phyloP scores from a whole-genome alignment of 2,113 vertebrate genomes.

The Peromyscus maniculatus region DNA sequence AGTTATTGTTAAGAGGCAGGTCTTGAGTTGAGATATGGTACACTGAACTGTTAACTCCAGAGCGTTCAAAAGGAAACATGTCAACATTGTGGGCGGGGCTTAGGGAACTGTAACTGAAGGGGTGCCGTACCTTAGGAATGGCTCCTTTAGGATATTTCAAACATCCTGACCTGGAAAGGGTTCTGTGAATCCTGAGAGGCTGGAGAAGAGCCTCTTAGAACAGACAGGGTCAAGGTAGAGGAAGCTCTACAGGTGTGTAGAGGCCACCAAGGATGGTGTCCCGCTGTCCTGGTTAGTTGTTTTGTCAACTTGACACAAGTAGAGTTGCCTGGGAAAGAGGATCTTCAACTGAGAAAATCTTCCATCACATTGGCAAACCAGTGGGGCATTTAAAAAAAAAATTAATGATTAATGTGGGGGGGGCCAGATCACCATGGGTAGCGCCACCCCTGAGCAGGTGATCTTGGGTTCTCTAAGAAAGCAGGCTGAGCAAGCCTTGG shows the following conservation, averaged over 20 bases:
- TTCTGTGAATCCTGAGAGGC: too few relatives aligned
- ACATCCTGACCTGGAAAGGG: background rate
- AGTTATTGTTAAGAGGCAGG: background rate
- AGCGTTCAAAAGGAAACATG: background rate
- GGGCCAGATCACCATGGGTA: background rate
- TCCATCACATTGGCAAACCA: too few relatives aligned
- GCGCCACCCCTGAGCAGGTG: background rate
- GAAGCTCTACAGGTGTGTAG: background rate
- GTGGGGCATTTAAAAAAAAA: background rate
- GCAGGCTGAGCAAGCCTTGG: background rate
- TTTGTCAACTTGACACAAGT: background rate
- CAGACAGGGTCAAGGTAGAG: rapidly evolving
- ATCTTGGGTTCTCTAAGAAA: background rate
- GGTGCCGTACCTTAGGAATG: background rate
- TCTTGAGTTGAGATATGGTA: background rate
- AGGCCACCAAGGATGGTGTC: background rate
- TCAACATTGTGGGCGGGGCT: background rate
- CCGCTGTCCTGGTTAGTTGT: background rate
- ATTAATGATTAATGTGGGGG: background rate
- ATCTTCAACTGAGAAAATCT: background rate
- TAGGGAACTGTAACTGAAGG: background rate
- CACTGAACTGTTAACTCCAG: background rate
- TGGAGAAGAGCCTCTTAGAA: background rate
- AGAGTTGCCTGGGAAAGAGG: background rate
- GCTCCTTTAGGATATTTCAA: background rate